Base-by-base conservation (phyloP, 2,113 vertebrate species). In the Irena cyanogastra region DNA sequence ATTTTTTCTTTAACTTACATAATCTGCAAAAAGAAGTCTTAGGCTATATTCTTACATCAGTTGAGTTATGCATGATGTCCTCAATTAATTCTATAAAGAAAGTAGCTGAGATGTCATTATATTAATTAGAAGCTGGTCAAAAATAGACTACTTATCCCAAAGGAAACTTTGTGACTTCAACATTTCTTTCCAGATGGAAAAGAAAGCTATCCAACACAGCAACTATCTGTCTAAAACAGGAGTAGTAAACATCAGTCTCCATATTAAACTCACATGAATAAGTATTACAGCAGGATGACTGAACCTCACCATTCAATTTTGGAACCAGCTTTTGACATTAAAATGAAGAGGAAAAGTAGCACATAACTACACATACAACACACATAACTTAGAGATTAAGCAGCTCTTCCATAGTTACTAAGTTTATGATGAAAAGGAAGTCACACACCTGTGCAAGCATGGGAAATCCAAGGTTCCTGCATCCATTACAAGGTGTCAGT, bases 401-500 rank as follows among this genome's bases (percentile, higher is more conserved):
- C 35, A 69, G 33, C 28, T 80, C 8, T 85, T 79, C 31, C 39
- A 39, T 1, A 79, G 19, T 65, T 35, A 35, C 4, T 17, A 89
- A n/a, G 82, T 81, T 95, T 70, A 77, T 33, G 31, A 45, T 39
- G 10, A 59, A 68, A 66, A 72, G 23, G 10, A 78, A 72, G 96
- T 83, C 45, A 93, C 53, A 76, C 98, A 99, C 99, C 98, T 99
- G 98, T 59, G 99, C 98, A 70, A 98, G 97, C 95, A 98, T 98
- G 47, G 99, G 98, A 80, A 99, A 99, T 87, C 99, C 99, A 2
- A 99, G 98, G 95, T 99, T 99, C 86, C 97, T 98, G 97, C 99
- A 99, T 94, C 99, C 99, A 41, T 99, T 99, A 97, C 99, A 99
- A 59, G 99, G 99, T 47, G 99, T 99, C 75, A 99, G 47, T 20